These are phyloP conservation scores for Orchesellides sinensis DNA, from an alignment of 2,888 invertebrate genomes.

Conservation along the genomic window DNA sequence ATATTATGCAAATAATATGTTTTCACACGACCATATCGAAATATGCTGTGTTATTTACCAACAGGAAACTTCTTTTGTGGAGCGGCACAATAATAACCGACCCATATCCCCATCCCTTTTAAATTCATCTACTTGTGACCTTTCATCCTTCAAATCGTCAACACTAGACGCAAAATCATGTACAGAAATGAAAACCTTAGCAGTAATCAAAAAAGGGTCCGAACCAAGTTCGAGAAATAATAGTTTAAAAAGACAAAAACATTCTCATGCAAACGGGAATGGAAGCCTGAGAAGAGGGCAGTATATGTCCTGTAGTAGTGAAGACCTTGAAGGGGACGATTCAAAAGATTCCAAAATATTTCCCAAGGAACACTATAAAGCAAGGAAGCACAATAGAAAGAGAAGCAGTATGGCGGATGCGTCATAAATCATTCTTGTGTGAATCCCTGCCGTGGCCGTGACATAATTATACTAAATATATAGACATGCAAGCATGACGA, in stretches of 20 bases:
- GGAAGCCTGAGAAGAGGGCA: slow-evolving; percentile 72
- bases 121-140: slow-evolving; percentile 68
- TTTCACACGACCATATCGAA: neutral
- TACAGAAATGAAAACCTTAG: slow-evolving; percentile 72
- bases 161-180: slow-evolving; percentile 63
- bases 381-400: slow-evolving; percentile 73
- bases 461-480: neutral
- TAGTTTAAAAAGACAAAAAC: slow-evolving; percentile 73
- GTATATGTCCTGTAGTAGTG: slow-evolving; percentile 74
- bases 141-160: slow-evolving; percentile 66
- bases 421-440: neutral
- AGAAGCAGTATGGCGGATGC: slow-evolving; percentile 64
- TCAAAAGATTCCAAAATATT: slow-evolving; percentile 73
- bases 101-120: slow-evolving; percentile 74
- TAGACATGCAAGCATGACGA: neutral
- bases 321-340: slow-evolving; percentile 72
- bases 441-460: no score
- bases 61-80: slow-evolving; percentile 83
- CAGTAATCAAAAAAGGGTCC: slow-evolving; percentile 35
- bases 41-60: no score
- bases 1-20: neutral
- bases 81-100: slow-evolving; percentile 82
- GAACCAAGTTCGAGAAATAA: slow-evolving; percentile 70
- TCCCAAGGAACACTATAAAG: slow-evolving; percentile 75
- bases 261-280: slow-evolving; percentile 64